Base-by-base conservation (phyloP, 2,888 invertebrate species). In the Marasmarcha lunaedactyla region DNA sequence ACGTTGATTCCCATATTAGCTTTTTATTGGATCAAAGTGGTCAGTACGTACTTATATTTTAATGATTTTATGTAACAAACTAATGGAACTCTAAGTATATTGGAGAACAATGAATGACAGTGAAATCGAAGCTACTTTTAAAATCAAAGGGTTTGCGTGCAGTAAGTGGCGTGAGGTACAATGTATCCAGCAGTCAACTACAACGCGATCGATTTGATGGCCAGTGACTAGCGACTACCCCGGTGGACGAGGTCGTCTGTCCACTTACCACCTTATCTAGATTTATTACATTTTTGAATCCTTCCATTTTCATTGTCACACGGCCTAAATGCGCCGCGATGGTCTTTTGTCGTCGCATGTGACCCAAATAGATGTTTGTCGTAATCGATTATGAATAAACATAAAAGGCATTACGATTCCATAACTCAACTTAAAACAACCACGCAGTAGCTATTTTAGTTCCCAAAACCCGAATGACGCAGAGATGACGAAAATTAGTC, bases 191-290 rank as follows among this genome's bases (percentile, higher is more conserved):
- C 20, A 20, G 3, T 20, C 20, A 20, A 20, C 20, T 7, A 20
- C 20, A 3, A 20, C 7, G 3, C 20, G 20, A 20, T 20, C 20
- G 20, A 20, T 20, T 20, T 3, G 20, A 20, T 30, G 30, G 4
- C 30, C n/a, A 30, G 9, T 11, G 30, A 30, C 30, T 11, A 30
- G 6, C 30, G 10, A 3, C 9, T 25, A 25, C 59, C 77, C 79
- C 79, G 81, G 76, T 68, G 79, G 79, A 79, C 78, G 81, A 81
- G 79, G 81, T 77, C 78, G 79, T 55, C 63, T 76, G 76, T 76
- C 78, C 79, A 77, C 71, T 63, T 72, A 56, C 59, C 61, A 59
- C 55, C 76, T 79, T 79, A 83, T 81, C 81, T 72, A 71, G 81
- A 81, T 81, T 71, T 71, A 76, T 71, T 70, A 64, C 60, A 49